Evolutionary conservation across 1,140 invertebrate genomes (phyloP), one percentile per base, ranked within the genome.

Genomic region (Pseudoatta argentina): DNA sequence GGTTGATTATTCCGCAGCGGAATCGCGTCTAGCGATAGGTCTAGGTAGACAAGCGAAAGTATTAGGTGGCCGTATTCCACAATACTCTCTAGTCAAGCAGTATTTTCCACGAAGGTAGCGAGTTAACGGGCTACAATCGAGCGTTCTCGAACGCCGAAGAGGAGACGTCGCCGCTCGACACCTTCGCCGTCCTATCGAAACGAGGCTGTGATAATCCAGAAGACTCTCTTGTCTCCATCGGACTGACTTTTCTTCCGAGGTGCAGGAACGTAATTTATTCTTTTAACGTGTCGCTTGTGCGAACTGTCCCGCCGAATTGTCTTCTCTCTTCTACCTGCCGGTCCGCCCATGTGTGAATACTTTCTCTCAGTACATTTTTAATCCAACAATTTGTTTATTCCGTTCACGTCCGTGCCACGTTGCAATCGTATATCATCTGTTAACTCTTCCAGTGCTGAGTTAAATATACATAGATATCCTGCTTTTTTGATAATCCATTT

Each of bases 151-250:
- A 57, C 72, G 72, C 55, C 48, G 71, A 88, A 71, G 75, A 88
- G 18, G 87, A 61, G 30, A 86, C 85, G 61, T 87, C 67, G 69
- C 83, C 73, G 39, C 39, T 85, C 30, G 57, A 79, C 44, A 75
- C 55, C 63, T 76, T 71, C 39, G 77, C 82, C 73, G 66, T 86
- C 69, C 63, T 89, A 83, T 86, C 48, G 63, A 87, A 91, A 87
- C 89, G 71, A 91, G 76, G 85, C 89, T 91, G 89, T 91, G 89
- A 91, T 89, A 91, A 81, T 89, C 44, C 63, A 86, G 57, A 91
- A 91, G 87, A 91, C 89, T 91, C 85, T 85, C 76, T 71, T 85
- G 79, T 75, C 66, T 48, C 18, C 78, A n/a, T 87, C 86, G 53
- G 30, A 73, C 27, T 61, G 76, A 83, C 78, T 73, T 87, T 63